Evolutionary conservation across 2,888 invertebrate genomes (phyloP).

Genomic region (Tubulanus polymorphus): DNA sequence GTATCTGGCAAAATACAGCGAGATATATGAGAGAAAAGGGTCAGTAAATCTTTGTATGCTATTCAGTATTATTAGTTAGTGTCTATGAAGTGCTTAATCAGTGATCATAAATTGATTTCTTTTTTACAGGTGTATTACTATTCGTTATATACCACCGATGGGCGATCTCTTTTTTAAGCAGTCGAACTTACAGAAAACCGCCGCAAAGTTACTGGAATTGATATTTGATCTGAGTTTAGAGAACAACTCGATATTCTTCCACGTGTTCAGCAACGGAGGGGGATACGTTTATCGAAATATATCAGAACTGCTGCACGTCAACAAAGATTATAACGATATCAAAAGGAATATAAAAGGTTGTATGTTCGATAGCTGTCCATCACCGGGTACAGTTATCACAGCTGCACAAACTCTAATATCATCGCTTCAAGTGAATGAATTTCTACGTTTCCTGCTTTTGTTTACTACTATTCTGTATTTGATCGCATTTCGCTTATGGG

Average conservation of each 20-base stretch:
- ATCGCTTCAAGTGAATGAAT: slow-evolving; percentile 21
- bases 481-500: neutral
- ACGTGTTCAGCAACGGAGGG: slow-evolving; percentile 75
- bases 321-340: slow-evolving; percentile 15
- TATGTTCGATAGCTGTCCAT: slow-evolving; percentile 69
- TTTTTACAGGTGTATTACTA: slow-evolving; percentile 64
- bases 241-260: slow-evolving; percentile 69
- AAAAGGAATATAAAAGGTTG: slow-evolving; percentile 28
- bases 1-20: slow-evolving; percentile 73
- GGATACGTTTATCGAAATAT: slow-evolving; percentile 69
- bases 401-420: slow-evolving; percentile 32
- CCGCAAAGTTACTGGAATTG: slow-evolving; percentile 64
- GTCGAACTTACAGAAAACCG: slow-evolving; percentile 62
- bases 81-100: neutral
- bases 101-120: slow-evolving; percentile 1
- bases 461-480: slow-evolving; percentile 52
- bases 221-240: slow-evolving; percentile 66
- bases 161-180: slow-evolving; percentile 65
- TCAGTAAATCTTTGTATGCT: slow-evolving; percentile 50
- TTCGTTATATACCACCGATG: slow-evolving; percentile 68
- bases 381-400: slow-evolving; percentile 40
- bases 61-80: neutral
- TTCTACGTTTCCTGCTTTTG: slow-evolving; percentile 39
- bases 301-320: slow-evolving; percentile 57
- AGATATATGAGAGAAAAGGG: slow-evolving; percentile 74